Evolutionary conservation across 2,113 vertebrate genomes (phyloP).

Genomic region (Eublepharis macularius): DNA sequence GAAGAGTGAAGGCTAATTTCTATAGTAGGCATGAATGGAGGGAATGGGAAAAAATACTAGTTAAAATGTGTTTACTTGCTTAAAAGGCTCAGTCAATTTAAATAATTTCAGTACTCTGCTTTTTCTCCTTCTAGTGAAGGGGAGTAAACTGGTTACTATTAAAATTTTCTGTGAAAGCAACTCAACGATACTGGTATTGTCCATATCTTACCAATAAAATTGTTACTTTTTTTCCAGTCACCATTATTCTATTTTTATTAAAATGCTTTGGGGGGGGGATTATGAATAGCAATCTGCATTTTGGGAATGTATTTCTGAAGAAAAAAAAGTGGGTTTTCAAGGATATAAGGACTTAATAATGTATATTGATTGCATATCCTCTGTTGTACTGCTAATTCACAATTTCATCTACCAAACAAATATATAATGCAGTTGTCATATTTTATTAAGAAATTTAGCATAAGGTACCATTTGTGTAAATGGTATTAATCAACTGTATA

Average conservation of each 20-base stretch:
- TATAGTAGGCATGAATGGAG: conserved; percentile 98
- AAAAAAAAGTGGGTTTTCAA: conserved; percentile 45
- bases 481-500: conserved; percentile 8
- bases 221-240: background rate
- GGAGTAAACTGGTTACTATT: conserved; percentile 74
- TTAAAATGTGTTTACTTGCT: conserved; percentile 93
- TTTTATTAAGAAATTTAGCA: conserved; percentile 40
- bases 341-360: conserved; percentile 49
- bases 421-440: conserved; percentile 12
- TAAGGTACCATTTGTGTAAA: background rate
- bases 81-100: conserved; percentile 87
- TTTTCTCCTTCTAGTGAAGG: conserved; percentile 65
- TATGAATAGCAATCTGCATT: conserved; percentile 37
- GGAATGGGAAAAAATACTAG: conserved; percentile 96
- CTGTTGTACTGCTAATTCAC: conserved; percentile 23
- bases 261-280: conserved; percentile 64
- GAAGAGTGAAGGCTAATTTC: conserved; percentile 99
- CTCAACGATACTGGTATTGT: conserved; percentile 59
- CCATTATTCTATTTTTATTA: background rate
- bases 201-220: conserved; percentile 47
- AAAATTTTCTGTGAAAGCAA: conserved; percentile 67
- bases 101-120: conserved; percentile 83
- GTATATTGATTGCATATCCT: conserved; percentile 39
- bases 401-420: conserved; percentile 36
- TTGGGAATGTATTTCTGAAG: conserved; percentile 48